A percentile compares a stretch with the other conserved stretches of the same genome.
These are phyloP conservation scores for Ianthella basta DNA, from an alignment of 37 sponge, comb jelly and placozoan species.

Conservation along the genomic window DNA sequence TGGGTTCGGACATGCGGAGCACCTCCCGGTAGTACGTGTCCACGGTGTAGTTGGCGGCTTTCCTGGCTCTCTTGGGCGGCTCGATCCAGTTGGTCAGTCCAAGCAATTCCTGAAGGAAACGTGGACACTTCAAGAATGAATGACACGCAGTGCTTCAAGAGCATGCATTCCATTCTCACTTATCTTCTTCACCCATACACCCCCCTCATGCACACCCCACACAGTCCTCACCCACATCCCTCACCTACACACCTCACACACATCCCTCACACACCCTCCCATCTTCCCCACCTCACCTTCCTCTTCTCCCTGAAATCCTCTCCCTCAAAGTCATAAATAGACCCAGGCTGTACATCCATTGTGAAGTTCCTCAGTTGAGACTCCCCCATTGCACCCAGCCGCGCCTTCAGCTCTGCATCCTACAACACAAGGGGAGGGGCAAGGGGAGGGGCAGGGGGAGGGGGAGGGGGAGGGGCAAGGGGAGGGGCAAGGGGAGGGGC, in stretches of 20 bases:
- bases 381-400: conserved; percentile 82
- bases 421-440: not conserved
- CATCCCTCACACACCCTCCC: not conserved
- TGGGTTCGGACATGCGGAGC: conserved; percentile 91
- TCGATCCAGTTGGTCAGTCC: conserved; percentile 92
- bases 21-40: conserved; percentile 98
- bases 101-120: conserved; percentile 36
- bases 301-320: conserved; percentile 91
- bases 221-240: not conserved
- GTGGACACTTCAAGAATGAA: too few species aligned
- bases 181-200: not conserved
- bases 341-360: conserved; percentile 87
- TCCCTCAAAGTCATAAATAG: conserved; percentile 95
- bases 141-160: not conserved
- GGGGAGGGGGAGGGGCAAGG: too few species aligned
- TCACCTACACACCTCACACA: not conserved
- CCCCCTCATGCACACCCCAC: not conserved
- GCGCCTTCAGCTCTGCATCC: conserved; percentile 81
- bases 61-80: conserved; percentile 96
- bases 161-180: not conserved
- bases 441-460: too few species aligned
- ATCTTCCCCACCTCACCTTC: conserved; percentile 46
- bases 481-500: too few species aligned
- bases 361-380: conserved; percentile 84
- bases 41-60: conserved; percentile 93